These are phyloP conservation scores for Drosophila anomelani DNA, from an alignment of 2,888 invertebrate species.

Conservation along the genomic window DNA sequence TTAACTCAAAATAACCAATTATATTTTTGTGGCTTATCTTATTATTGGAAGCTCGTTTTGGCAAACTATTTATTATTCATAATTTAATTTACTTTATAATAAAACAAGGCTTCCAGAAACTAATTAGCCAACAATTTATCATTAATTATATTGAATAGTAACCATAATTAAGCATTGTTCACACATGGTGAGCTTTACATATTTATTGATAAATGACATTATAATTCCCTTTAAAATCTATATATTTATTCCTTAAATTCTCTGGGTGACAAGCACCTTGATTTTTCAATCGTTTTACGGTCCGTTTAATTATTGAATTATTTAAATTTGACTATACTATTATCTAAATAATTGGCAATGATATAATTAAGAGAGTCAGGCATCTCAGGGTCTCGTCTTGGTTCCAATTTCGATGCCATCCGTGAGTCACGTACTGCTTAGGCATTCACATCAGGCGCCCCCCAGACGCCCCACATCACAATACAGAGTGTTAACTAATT, in stretches of 20 bases:
- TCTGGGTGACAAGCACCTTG: not conserved
- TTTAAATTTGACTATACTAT: constrained; percentile 6
- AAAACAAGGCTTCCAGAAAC: not conserved
- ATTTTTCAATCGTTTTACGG: not conserved
- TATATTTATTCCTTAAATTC: not conserved
- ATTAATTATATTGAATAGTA: not conserved
- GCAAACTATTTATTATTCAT: constrained; percentile 1
- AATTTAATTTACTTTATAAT: constrained; percentile 1
- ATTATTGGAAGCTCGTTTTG: not conserved
- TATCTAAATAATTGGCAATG: constrained; percentile 37
- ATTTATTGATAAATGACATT: not conserved
- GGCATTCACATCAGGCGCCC: constrained; percentile 33
- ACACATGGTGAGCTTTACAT: not conserved
- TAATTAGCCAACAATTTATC: not conserved
- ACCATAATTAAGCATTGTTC: not conserved
- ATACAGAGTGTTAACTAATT: constrained; percentile 45
- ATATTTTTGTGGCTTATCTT: not conserved
- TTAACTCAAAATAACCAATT: not conserved
- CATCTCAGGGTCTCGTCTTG: constrained; percentile 7
- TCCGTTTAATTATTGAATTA: constrained; percentile 7
- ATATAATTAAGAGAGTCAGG: constrained; percentile 33
- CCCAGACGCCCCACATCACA: constrained; percentile 9
- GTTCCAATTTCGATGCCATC: constrained; percentile 6
- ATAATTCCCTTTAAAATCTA: not conserved
- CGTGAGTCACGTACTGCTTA: constrained; percentile 36